phyloP scores from a whole-genome alignment of 64 coral and sea anemone genomes.

The Pocillopora damicornis region DNA sequence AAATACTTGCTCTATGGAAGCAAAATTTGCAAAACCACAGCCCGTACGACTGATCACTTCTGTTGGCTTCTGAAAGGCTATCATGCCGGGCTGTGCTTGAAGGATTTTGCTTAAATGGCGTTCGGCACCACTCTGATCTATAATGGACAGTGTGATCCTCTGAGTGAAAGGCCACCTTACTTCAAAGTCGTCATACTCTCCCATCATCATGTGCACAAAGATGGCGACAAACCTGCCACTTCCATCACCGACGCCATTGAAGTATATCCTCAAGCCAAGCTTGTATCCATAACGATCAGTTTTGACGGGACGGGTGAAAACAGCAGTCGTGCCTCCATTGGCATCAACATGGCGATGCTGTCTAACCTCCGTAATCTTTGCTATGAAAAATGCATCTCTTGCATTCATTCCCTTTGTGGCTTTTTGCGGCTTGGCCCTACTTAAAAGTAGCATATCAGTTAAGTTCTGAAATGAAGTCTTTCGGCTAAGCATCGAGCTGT shows the following conservation, averaged over 20 bases:
- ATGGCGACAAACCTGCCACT: not conserved
- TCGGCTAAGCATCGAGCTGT: too few species aligned
- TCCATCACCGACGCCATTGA: not conserved
- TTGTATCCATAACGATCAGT: not conserved
- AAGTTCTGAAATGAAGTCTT: too few species aligned
- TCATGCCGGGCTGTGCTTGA: slow-evolving; percentile 61
- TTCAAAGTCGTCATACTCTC: slow-evolving; percentile 51
- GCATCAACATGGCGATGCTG: not conserved
- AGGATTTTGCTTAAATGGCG: slow-evolving; percentile 76
- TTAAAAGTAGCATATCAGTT: not conserved
- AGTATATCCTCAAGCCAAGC: not conserved
- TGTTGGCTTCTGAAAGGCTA: slow-evolving; percentile 74
- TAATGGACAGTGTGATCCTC: slow-evolving; percentile 70
- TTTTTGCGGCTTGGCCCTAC: not conserved
- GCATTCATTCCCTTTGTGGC: not conserved
- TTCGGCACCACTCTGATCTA: slow-evolving; percentile 73
- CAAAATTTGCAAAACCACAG: not conserved
- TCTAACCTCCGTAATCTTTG: not conserved
- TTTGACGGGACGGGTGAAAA: not conserved
- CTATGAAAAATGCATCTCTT: not conserved
- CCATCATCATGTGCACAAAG: slow-evolving; percentile 71
- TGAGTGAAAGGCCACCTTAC: slow-evolving; percentile 74
- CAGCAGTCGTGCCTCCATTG: not conserved
- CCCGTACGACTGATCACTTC: not conserved
- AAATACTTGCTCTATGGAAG: not conserved